Base-by-base conservation (phyloP, 2,113 vertebrate species). In the Nettapus auritus region DNA sequence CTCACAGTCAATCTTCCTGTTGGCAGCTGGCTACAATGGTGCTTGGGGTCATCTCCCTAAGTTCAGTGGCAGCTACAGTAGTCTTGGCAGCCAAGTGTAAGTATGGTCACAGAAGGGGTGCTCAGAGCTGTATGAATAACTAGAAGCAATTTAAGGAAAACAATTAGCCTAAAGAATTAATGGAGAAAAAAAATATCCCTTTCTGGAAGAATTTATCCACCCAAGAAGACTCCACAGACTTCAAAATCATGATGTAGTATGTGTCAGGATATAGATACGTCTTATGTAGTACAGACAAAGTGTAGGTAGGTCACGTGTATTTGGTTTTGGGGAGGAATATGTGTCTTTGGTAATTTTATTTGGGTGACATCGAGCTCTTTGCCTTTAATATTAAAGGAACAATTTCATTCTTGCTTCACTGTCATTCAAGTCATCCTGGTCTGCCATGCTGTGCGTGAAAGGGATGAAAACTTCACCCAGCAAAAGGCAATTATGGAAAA, bases 371-470 rank as follows among this genome's bases (percentile, higher is more conserved):
- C 21, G 28, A 56, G 18, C 28, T n/a, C 31, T 63, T 81, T 89
- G 66, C 59, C 7, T 40, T 53, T 48, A 57, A 23, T 38, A 62
- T 73, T 75, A 66, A 83, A 33, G 46, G 42, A 26, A n/a, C 33
- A 29, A 79, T 90, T 67, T 91, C 31, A 42, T 90, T 86, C n/a
- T 81, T 78, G 77, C 59, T 93, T 76, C 21, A 1, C 22, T 95
- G 5, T 90, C 40, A 77, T 75, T 93, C 76, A 94, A 98, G 97
- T 97, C 52, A 84, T 57, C 31, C 93, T 96, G 96, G 88, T 82
- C 8, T 95, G 85, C 31, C 67, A 86, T 4, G 52, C 87, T n/a
- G 57, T 78, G 29, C 29, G 5, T 33, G 62, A 93, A 84, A 93
- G 86, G 33, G 88, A 94, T 77, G 79, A 69, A 66, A 98, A 97